A percentile compares a stretch with the other conserved stretches of the same genome.
These are phyloP conservation scores for Umimayanthus kanabou DNA, from an alignment of 92 coral and sea anemone genomes.

Conservation along the genomic window DNA sequence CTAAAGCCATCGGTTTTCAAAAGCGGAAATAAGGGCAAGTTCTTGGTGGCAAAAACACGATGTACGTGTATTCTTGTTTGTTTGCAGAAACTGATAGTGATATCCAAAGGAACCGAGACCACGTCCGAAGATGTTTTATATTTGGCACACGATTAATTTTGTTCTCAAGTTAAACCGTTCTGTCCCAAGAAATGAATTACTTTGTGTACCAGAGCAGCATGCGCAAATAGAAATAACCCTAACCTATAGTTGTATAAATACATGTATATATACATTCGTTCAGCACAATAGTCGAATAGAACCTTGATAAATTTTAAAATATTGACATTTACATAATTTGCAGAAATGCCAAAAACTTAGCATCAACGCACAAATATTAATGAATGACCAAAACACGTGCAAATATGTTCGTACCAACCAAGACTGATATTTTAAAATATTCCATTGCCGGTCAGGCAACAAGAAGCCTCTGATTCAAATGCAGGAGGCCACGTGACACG, in stretches of 20 bases:
- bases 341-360: background rate
- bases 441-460: no score
- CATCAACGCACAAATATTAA: background rate
- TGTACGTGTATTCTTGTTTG: no score
- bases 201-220: no score
- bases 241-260: background rate
- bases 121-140: no score
- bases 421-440: background rate
- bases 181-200: no score
- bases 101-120: no score
- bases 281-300: background rate
- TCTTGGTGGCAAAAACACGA: background rate
- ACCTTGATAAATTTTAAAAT: background rate
- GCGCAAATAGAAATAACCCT: background rate
- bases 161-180: no score
- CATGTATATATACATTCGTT: background rate
- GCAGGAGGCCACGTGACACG: conserved; percentile 7
- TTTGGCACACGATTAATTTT: no score
- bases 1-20: background rate
- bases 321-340: background rate
- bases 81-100: no score
- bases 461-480: background rate
- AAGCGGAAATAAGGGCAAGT: background rate
- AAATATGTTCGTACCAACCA: background rate
- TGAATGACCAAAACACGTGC: background rate